Conservation (phyloP, 2,888 invertebrate genomes). For the Scaptomyza tumidula region DNA sequence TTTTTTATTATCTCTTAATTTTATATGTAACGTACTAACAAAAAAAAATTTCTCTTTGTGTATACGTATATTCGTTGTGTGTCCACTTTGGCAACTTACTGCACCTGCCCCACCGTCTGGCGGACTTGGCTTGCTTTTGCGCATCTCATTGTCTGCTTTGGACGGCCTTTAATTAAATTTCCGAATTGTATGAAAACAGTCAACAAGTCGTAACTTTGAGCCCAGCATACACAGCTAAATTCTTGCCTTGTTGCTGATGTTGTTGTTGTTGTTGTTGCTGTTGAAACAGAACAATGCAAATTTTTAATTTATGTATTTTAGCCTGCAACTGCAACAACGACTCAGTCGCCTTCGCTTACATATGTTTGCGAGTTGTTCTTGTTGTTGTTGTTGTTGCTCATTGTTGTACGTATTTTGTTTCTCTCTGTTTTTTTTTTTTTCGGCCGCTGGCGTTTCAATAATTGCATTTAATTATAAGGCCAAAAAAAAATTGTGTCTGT, state of each 20-base stretch:
- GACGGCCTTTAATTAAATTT: conserved; percentile 78
- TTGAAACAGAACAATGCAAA: conserved; percentile 79
- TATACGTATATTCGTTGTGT: conserved; percentile 4
- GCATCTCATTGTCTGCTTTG: conserved; percentile 75
- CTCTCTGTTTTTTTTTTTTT: neutral
- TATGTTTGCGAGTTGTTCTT: conserved; percentile 60
- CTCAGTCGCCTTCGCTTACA: conserved; percentile 63
- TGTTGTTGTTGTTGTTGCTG: conserved; percentile 40
- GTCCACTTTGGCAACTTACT: conserved; percentile 35
- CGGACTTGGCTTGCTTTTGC: conserved; percentile 18
- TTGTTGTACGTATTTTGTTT: conserved; percentile 42
- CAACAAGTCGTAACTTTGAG: conserved; percentile 77
- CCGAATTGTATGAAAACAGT: conserved; percentile 80
- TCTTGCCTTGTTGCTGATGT: conserved; percentile 30
- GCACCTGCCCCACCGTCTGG: conserved; percentile 58
- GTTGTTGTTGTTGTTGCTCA: conserved; percentile 45
- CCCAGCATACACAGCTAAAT: conserved; percentile 51
- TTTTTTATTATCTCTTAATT: neutral
- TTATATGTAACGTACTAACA: too few relatives aligned
- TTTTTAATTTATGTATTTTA: conserved; percentile 81
- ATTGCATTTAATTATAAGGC: conserved; percentile 83
- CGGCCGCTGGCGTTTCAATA: conserved; percentile 80
- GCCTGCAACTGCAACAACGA: conserved; percentile 55
- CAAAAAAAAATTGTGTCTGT: conserved; percentile 36
- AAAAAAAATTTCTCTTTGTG: neutral